A percentile compares a stretch with the other conserved stretches of the same genome.
phyloP scores from a whole-genome alignment of 1,140 invertebrate species.

The Cherax quadricarinatus region DNA sequence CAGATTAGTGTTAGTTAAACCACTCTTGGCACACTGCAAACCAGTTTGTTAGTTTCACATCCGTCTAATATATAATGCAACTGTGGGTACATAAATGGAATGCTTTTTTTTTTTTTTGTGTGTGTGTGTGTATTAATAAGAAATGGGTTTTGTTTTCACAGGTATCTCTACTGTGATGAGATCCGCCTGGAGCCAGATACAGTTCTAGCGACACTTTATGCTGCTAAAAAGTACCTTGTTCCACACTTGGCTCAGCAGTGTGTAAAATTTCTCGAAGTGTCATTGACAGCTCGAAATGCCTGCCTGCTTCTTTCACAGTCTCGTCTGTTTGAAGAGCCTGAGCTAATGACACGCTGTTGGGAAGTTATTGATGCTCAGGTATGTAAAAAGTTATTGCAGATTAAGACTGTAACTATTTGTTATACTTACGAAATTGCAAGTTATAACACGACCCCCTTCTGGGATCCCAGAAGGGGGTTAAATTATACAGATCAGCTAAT shows the following conservation, averaged over 20 bases:
- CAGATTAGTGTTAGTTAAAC: too few species aligned
- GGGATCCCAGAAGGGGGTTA: too few species aligned
- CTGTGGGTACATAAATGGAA: too few species aligned
- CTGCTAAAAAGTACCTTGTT: slow-evolving; percentile 95
- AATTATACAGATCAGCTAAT: too few species aligned
- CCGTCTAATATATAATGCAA: too few species aligned
- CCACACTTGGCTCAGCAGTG: slow-evolving; percentile 92
- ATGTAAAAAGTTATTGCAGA: neutral
- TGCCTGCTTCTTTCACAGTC: slow-evolving; percentile 94
- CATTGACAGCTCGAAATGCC: slow-evolving; percentile 93
- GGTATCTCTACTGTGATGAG: slow-evolving; percentile 98
- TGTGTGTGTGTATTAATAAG: too few species aligned
- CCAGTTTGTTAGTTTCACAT: too few species aligned
- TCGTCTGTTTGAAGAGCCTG: slow-evolving; percentile 92
- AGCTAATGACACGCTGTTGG: slow-evolving; percentile 95
- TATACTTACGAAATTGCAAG: neutral
- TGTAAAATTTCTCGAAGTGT: slow-evolving; percentile 94
- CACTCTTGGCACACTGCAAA: too few species aligned
- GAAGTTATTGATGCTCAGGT: slow-evolving; percentile 90
- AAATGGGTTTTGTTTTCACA: slow-evolving; percentile 75
- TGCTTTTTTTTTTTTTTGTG: too few species aligned
- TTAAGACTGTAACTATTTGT: too few species aligned
- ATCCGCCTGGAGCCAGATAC: slow-evolving; percentile 94
- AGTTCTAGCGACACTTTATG: slow-evolving; percentile 91
- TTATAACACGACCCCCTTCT: neutral